Base-by-base conservation (phyloP, 2,113 vertebrate species). In the Microcebus griseorufus region DNA sequence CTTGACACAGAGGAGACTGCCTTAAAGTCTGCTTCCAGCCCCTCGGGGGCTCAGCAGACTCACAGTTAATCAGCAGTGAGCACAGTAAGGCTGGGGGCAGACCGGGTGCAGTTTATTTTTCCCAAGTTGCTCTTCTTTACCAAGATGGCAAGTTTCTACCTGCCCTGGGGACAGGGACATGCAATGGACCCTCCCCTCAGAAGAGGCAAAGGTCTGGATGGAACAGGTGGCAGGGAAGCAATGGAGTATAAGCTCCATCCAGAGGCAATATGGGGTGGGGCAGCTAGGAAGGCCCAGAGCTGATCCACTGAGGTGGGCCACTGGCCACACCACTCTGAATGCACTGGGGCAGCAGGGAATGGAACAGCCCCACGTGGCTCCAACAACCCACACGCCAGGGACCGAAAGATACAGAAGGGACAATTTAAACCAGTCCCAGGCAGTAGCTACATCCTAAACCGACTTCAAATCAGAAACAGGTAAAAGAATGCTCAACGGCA, bases 1-100 rank as follows among this genome's bases (percentile, higher is more conserved):
- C 9, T 23, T 65, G 32, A 13, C 22, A 20, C 1, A 45, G 48
- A 5, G 9, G 34, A 45, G 12, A 73, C 8, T 1, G 20, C 29
- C 42, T 69, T 29, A 1, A 37, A 72, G 27, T 8, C 45, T 4
- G 22, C n/a, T 2, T 10, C 23, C 12, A 45, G 45, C 22, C 18
- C 10, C 20, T n/a, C 0, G 0, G 0, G 5, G 12, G 11, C 29
- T 25, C 20, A 51, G 55, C 9, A 25, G 1, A 9, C 55, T 80
- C 82, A 34, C 27, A 53, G 67, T 9, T 9, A 13, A 42, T 76
- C 37, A n/a, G 48, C 67, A 37, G 51, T 1, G 18, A 60, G 70
- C 22, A 34, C 9, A 2, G 6, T 16, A 32, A 14, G 39, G 70
- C 67, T 55, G 42, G 83, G 25, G 6, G 45, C 6, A 65, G 45